Base-by-base conservation (phyloP, 2,888 invertebrate species). In the Auanema sp. region DNA sequence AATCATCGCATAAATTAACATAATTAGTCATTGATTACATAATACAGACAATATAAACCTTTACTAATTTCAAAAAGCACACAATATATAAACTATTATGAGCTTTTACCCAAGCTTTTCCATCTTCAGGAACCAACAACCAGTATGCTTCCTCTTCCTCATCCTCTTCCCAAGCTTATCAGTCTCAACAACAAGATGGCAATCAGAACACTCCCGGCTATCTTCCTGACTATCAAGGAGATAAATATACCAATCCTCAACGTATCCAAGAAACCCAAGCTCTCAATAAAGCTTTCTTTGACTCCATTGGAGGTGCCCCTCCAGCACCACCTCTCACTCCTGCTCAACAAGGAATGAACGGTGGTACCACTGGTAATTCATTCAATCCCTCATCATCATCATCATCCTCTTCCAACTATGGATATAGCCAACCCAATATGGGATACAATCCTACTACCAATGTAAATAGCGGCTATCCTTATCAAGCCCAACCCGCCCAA, bases 201-300 rank as follows among this genome's bases (percentile, higher is more conserved):
- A 56, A 68, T 33, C 33, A 33, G 33, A 70, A 64, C 55, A 63
- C 73, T 43, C 78, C 78, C 14, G 80, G 80, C 24, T 79, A 79
- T 60, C 68, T 80, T n/a, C 79, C 79, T 52, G 76, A 79, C 63
- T 79, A 78, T 60, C 76, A 73, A 60, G 79, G 79, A 43, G 79
- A 79, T 60, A 56, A 68, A 52, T 79, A 71, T 74, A 79, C 79
- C 18, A 66, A 79, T 55, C 76, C 71, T 8, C 70, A 76, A 53
- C 54, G 79, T 55, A 80, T 78, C 55, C 58, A 69, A 52, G 76
- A 79, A 21, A 74, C 79, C 11, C 74, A 76, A 61, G 75, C 77
- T 5, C 60, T 78, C 57, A 78, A 79, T 64, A 73, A 66, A 42
- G 63, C 70, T 10, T 79, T 79, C 71, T 78, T 77, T 60, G 72